Conservation (phyloP, 2,797 vertebrate species). For the Acanthurus lineatus region DNA sequence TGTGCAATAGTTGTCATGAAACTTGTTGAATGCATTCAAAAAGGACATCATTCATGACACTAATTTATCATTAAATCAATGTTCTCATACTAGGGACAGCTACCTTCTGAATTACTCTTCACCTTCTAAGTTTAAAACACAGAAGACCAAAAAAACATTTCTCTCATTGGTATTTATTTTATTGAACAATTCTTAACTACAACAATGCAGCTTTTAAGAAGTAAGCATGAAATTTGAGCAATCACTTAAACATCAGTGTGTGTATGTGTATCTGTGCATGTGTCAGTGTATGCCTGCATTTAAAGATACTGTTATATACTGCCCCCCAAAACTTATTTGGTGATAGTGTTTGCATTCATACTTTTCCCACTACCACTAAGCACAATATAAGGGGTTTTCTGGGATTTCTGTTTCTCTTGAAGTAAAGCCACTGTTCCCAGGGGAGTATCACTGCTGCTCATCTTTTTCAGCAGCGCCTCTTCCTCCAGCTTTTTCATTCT, state of each 20-base stretch:
- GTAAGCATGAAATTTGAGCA: conserved; percentile 9
- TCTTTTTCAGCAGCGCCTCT: conserved; percentile 95
- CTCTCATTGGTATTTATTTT: conserved; percentile 45
- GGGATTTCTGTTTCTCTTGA: conserved; percentile 96
- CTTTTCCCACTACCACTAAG: conserved; percentile 96
- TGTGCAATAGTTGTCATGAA: neutral
- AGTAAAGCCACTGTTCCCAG: conserved; percentile 93
- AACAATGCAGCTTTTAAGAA: conserved; percentile 37
- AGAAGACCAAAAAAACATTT: neutral
- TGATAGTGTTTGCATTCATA: conserved; percentile 91
- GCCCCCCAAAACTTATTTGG: conserved; percentile 67
- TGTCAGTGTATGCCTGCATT: conserved; percentile 8
- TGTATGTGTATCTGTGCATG: neutral
- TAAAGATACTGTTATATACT: conserved; percentile 7
- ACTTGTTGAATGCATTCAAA: neutral
- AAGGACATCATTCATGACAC: neutral
- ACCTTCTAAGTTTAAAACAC: neutral
- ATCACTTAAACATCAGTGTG: conserved; percentile 42
- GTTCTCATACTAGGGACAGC: neutral
- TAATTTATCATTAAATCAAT: neutral
- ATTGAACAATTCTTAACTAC: conserved; percentile 62
- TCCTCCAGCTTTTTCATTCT: conserved; percentile 96
- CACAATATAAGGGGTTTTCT: conserved; percentile 95
- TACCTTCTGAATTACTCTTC: neutral
- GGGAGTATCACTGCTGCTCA: conserved; percentile 96